phyloP scores from a whole-genome alignment of 1,140 invertebrate genomes.

The Drosophila arawakana region DNA sequence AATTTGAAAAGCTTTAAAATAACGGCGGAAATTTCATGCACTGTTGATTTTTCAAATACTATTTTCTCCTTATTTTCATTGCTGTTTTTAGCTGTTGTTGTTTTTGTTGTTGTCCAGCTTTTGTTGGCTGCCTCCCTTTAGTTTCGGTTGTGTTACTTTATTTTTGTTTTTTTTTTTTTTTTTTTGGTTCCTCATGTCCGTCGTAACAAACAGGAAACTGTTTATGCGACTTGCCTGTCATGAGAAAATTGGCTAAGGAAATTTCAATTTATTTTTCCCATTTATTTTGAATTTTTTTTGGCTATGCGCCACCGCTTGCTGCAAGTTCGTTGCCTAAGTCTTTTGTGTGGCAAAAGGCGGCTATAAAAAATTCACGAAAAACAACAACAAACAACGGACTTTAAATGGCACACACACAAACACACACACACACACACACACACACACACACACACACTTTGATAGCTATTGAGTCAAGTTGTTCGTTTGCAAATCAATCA shows the following conservation, averaged over 20 bases:
- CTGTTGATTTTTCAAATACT: slow-evolving; percentile 54
- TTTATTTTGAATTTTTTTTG: slow-evolving; percentile 17
- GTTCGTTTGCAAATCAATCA: slow-evolving; percentile 41
- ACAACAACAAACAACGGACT: slow-evolving; percentile 9
- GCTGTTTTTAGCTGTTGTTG: slow-evolving; percentile 9
- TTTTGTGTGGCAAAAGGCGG: slow-evolving; percentile 50
- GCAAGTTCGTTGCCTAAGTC: slow-evolving; percentile 80
- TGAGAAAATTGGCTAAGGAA: slow-evolving; percentile 78
- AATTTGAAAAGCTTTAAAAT: slow-evolving; percentile 18
- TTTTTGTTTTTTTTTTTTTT: slow-evolving; percentile 10
- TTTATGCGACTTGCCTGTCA: slow-evolving; percentile 53
- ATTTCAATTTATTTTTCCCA: slow-evolving; percentile 40
- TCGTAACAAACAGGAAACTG: slow-evolving; percentile 78
- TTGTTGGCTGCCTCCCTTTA: slow-evolving; percentile 63
- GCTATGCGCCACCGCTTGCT: slow-evolving; percentile 20
- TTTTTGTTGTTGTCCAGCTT: slow-evolving; percentile 38
- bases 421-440: slow-evolving; percentile 7
- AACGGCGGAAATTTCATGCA: slow-evolving; percentile 74
- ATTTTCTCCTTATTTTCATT: slow-evolving; percentile 22
- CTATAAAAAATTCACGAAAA: slow-evolving; percentile 5
- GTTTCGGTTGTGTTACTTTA: not conserved
- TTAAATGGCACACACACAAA: slow-evolving; percentile 31
- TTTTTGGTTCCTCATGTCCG: slow-evolving; percentile 33
- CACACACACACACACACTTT: slow-evolving; percentile 3
- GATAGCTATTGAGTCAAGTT: not conserved